Conservation (phyloP, 1,140 invertebrate species). For the Tetramorium alpestre region DNA sequence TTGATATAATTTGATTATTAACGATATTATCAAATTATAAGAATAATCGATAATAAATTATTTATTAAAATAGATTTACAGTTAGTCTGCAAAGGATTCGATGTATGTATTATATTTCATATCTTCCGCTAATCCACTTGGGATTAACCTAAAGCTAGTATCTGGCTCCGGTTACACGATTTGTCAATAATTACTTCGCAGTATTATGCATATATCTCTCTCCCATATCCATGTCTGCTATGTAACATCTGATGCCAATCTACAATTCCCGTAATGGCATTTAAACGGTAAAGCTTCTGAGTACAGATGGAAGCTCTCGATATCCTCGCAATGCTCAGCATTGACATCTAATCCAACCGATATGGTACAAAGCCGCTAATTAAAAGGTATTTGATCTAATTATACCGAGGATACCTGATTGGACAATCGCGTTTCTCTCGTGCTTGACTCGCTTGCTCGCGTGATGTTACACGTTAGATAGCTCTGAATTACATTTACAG, state of each 20-base stretch:
- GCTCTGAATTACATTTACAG: background rate
- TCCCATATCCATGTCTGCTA: slow-evolving; percentile 10
- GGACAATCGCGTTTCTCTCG: background rate
- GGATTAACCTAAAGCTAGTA: background rate
- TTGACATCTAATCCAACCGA: background rate
- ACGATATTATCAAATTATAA: background rate
- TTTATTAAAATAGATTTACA: background rate
- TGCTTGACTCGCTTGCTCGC: background rate
- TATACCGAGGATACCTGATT: background rate
- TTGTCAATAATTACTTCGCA: slow-evolving; percentile 51
- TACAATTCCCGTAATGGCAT: slow-evolving; percentile 21
- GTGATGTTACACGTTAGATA: background rate
- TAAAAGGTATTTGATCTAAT: slow-evolving; percentile 12
- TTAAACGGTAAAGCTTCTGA: slow-evolving; percentile 26
- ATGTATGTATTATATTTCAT: slow-evolving; percentile 1
- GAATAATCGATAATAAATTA: background rate
- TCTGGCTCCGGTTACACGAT: slow-evolving; percentile 9
- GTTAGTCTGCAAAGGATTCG: slow-evolving; percentile 1
- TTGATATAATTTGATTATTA: background rate
- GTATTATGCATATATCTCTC: slow-evolving; percentile 17
- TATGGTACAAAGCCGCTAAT: slow-evolving; percentile 17
- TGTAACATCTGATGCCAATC: slow-evolving; percentile 31
- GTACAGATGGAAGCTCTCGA: background rate
- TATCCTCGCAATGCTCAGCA: background rate
- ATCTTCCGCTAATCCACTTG: slow-evolving; percentile 7